Evolutionary conservation across 2,888 invertebrate genomes (phyloP).

Genomic region (Teleiodes luculella): DNA sequence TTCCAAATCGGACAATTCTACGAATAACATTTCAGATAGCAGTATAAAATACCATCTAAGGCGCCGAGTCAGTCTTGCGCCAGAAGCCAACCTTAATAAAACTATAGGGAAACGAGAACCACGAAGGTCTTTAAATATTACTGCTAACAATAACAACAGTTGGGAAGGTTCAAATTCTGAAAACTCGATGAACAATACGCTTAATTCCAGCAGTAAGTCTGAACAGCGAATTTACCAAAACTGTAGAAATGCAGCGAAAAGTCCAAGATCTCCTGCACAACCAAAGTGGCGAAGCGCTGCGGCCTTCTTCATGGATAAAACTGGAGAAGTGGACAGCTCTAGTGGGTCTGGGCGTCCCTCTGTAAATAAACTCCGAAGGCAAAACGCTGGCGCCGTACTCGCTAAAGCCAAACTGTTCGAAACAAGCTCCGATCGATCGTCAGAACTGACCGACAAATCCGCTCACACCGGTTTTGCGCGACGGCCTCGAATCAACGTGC

Average conservation of each 20-base stretch:
- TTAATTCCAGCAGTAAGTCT: constrained; percentile 46
- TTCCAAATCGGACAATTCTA: constrained; percentile 48
- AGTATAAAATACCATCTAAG: constrained; percentile 57
- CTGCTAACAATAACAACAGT: constrained; percentile 43
- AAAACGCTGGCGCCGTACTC: constrained; percentile 89
- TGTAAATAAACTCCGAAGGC: constrained; percentile 83
- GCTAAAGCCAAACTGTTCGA: constrained; percentile 89
- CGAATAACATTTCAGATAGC: constrained; percentile 43
- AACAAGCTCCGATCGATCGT: constrained; percentile 71
- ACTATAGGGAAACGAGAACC: constrained; percentile 50
- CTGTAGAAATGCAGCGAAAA: constrained; percentile 37
- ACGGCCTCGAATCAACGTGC: constrained; percentile 56
- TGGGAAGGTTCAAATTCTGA: constrained; percentile 53
- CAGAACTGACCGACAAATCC: constrained; percentile 55
- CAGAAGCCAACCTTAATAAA: constrained; percentile 55
- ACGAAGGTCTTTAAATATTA: constrained; percentile 59
- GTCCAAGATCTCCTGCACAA: constrained; percentile 40
- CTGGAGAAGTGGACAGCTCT: constrained; percentile 61
- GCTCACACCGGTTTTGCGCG: constrained; percentile 61
- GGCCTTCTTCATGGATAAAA: constrained; percentile 74
- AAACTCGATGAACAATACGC: constrained; percentile 48
- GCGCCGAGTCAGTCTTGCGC: constrained; percentile 55
- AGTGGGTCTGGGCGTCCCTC: constrained; percentile 82
- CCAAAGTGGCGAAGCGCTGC: constrained; percentile 78
- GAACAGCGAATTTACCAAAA: constrained; percentile 49